Evolutionary conservation across 1,140 invertebrate species (phyloP).

Genomic region (Helicoverpa armigera): DNA sequence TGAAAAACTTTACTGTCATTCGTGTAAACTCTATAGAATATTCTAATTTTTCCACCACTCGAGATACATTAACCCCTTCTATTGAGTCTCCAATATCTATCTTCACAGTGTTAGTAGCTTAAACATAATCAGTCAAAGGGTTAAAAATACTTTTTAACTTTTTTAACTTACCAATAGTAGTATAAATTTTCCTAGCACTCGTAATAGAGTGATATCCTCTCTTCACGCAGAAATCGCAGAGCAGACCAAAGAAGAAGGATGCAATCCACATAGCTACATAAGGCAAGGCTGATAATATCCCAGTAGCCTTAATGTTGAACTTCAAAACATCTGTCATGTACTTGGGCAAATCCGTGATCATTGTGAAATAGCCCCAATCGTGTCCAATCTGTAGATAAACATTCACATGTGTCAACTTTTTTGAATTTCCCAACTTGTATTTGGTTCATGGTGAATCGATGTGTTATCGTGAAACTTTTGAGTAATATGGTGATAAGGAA

Average conservation of each 20-base stretch:
- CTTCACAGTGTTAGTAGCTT: too few relatives aligned
- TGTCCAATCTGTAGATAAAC: constrained; percentile 88
- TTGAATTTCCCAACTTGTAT: background rate
- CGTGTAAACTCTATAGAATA: too few relatives aligned
- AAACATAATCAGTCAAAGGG: too few relatives aligned
- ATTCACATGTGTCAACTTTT: constrained; percentile 1
- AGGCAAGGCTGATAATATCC: constrained; percentile 90
- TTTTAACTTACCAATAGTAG: constrained; percentile 89
- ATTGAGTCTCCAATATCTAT: too few relatives aligned
- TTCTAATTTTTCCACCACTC: too few relatives aligned
- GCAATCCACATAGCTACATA: constrained; percentile 92
- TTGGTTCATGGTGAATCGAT: constrained; percentile 5
- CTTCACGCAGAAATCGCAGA: constrained; percentile 90
- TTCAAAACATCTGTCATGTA: constrained; percentile 96
- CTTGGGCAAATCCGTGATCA: constrained; percentile 97
- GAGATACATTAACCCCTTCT: too few relatives aligned
- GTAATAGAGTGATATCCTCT: constrained; percentile 87
- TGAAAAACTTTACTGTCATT: too few relatives aligned
- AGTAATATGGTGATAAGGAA: background rate
- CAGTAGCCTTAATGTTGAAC: constrained; percentile 92
- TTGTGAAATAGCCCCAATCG: constrained; percentile 98
- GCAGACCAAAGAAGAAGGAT: constrained; percentile 89
- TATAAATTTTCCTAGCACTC: constrained; percentile 91
- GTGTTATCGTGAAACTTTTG: background rate
- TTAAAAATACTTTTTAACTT: too few relatives aligned